Conservation (phyloP, 2,797 vertebrate species). For the Anniella stebbinsi region DNA sequence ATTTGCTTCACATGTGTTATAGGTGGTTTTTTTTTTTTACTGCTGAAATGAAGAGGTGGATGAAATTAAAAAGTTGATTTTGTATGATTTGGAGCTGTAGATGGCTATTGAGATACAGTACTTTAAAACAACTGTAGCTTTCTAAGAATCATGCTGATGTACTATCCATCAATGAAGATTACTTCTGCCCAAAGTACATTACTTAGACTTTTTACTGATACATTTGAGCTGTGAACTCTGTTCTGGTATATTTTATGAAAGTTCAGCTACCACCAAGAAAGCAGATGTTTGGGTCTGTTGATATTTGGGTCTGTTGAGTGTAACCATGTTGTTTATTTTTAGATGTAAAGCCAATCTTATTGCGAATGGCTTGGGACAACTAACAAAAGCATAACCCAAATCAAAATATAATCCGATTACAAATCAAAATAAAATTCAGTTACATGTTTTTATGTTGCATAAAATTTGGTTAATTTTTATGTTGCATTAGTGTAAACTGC, state of each 20-base stretch:
- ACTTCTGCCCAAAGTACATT: neutral
- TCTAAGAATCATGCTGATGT: neutral
- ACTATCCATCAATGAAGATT: neutral
- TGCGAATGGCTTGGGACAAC: neutral
- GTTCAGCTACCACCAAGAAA: neutral
- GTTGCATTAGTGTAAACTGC: too few species aligned
- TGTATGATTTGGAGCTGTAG: fast-evolving
- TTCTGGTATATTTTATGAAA: neutral
- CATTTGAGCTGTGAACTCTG: neutral
- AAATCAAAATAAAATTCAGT: neutral
- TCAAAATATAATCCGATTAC: neutral
- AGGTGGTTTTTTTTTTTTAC: neutral
- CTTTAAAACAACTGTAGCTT: neutral
- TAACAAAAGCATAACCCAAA: neutral
- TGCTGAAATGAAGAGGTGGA: neutral
- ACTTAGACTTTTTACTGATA: neutral
- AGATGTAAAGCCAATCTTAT: neutral
- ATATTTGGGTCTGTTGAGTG: neutral
- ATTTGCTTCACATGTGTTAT: neutral
- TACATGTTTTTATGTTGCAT: neutral
- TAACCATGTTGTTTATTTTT: neutral
- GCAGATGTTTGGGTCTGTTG: fast-evolving
- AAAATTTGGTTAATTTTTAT: too few species aligned
- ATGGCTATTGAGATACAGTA: neutral
- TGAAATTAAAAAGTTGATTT: neutral